Evolutionary conservation across 2,888 invertebrate genomes (phyloP), one percentile per base, ranked within the genome.

Genomic region (Diarsia mendica): DNA sequence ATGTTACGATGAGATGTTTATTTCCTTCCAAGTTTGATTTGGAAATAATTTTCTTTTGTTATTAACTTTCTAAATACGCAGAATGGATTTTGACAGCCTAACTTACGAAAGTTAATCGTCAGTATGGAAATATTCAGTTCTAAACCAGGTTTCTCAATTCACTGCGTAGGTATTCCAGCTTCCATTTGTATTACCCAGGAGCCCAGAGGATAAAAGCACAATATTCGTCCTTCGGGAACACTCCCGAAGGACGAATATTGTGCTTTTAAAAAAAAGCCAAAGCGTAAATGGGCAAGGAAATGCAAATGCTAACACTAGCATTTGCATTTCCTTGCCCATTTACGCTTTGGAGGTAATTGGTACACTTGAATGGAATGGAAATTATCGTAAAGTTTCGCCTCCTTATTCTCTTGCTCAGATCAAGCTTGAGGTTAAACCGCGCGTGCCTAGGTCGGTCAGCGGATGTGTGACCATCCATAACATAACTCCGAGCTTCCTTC

Each of bases 251-350:
- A n/a, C n/a, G n/a, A n/a, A n/a, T n/a, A n/a, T n/a, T n/a, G n/a
- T n/a, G n/a, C n/a, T n/a, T n/a, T n/a, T n/a, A n/a, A n/a, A n/a
- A n/a, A n/a, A n/a, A n/a, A n/a, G n/a, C n/a, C n/a, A n/a, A n/a
- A n/a, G n/a, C n/a, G n/a, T n/a, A n/a, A n/a, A n/a, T n/a, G n/a
- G n/a, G n/a, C n/a, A n/a, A n/a, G n/a, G n/a, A n/a, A n/a, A n/a
- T n/a, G n/a, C n/a, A n/a, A n/a, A n/a, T n/a, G n/a, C n/a, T n/a
- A n/a, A n/a, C n/a, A n/a, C n/a, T 80, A 67, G 68, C 68, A 84
- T 82, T 86, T 84, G 80, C 77, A 86, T 80, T 72, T 67, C 49
- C 46, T 65, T 67, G 23, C 2, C 53, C n/a, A 77, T 77, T 82
- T 69, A 66, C 66, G 60, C 67, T 77, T 70, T 65, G 33, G 20